Evolutionary conservation across 2,113 vertebrate species (phyloP).

Genomic region (Sebastes schlegelii): DNA sequence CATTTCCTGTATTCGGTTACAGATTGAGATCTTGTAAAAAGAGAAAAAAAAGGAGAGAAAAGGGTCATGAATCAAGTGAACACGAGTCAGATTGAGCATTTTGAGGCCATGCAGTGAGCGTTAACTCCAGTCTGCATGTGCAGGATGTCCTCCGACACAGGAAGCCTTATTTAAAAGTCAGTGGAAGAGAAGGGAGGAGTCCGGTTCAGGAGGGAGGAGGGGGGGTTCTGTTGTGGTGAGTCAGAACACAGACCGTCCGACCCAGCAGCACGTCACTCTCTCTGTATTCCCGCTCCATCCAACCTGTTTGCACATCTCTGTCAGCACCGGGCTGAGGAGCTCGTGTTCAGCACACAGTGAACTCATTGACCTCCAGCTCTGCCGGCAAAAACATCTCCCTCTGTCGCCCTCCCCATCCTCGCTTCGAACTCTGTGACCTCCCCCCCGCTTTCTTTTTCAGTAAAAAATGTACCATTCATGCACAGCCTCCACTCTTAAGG

Average conservation of each 20-base stretch:
- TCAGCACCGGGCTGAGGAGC: constrained; percentile 66
- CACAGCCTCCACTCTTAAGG: constrained; percentile 20
- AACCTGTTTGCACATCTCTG: constrained; percentile 71
- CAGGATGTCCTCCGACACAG: constrained; percentile 71
- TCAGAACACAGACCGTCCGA: constrained; percentile 31
- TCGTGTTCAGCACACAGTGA: constrained; percentile 70
- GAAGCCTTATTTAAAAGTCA: constrained; percentile 64
- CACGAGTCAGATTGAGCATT: constrained; percentile 34
- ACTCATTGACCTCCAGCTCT: constrained; percentile 78
- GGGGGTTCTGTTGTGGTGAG: constrained; percentile 42
- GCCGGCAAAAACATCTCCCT: constrained; percentile 72
- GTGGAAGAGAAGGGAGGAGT: constrained; percentile 50
- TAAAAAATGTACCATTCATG: constrained; percentile 32
- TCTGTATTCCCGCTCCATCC: constrained; percentile 43
- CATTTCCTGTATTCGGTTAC: constrained; percentile 68
- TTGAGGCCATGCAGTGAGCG: constrained; percentile 22
- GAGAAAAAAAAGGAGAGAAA: not conserved
- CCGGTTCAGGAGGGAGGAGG: constrained; percentile 1
- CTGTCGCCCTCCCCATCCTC: constrained; percentile 61
- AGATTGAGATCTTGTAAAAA: constrained; percentile 42
- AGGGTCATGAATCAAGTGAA: constrained; percentile 30
- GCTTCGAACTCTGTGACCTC: constrained; percentile 74
- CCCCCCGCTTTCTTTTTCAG: constrained; percentile 41
- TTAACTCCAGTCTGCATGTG: constrained; percentile 29
- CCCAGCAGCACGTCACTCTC: constrained; percentile 30